A percentile compares a stretch with the other conserved stretches of the same genome.
Evolutionary conservation across 2,888 invertebrate species (phyloP).

Genomic region (Orgyia antiqua): DNA sequence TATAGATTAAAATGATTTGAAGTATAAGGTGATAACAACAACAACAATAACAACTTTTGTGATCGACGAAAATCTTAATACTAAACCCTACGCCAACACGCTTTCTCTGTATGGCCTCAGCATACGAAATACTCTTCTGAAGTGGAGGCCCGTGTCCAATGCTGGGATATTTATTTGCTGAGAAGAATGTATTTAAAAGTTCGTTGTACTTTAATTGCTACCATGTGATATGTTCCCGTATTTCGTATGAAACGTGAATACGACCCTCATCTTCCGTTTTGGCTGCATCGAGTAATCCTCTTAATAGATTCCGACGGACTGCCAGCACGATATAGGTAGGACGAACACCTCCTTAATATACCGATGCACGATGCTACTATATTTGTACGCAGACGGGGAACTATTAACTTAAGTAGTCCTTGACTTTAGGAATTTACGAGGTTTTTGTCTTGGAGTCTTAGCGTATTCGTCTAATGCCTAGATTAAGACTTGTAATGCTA

Average conservation of each 20-base stretch:
- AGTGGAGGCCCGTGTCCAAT: no score
- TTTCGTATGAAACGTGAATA: conserved; percentile 55
- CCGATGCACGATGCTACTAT: conserved; percentile 9
- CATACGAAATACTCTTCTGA: no score
- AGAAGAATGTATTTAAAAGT: no score
- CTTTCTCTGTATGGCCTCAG: no score
- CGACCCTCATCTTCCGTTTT: conserved; percentile 63
- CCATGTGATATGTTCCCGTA: conserved; percentile 41
- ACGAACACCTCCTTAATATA: conserved; percentile 24
- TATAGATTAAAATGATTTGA: no score
- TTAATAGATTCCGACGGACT: conserved; percentile 76
- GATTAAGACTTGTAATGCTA: background rate
- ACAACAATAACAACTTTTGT: no score
- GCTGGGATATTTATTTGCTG: no score
- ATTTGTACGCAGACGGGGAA: conserved; percentile 4
- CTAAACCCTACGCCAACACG: no score
- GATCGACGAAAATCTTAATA: no score
- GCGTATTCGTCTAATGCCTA: background rate
- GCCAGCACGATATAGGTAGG: conserved; percentile 26
- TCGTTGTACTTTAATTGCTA: no score
- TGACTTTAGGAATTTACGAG: conserved; percentile 6
- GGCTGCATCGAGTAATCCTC: conserved; percentile 70
- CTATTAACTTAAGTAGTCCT: conserved; percentile 12
- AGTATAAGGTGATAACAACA: no score
- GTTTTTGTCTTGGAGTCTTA: conserved; percentile 1